Evolutionary conservation across 2,113 vertebrate genomes (phyloP), one percentile per base, ranked within the genome.

Genomic region (Oophaga pumilio): DNA sequence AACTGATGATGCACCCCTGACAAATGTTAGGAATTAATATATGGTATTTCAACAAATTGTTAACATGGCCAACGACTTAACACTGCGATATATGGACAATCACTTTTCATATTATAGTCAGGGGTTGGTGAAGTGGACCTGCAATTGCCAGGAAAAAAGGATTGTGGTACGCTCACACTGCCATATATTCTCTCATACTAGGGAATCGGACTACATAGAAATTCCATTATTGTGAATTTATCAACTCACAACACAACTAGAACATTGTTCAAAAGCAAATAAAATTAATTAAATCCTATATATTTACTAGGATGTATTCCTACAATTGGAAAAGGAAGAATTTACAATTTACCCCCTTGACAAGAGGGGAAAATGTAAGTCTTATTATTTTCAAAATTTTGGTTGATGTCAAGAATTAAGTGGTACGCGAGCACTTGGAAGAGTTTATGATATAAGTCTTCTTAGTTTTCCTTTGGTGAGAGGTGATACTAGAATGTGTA

Each of bases 381-480:
- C 28, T 73, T 18, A 73, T 73, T 74, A 74, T 74, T 74, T 50
- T 74, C 8, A 50, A 20, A 43, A 49, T 74, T 74, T 50, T 74
- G 71, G 6, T 33, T 17, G 7, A 18, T 14, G 17, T 73, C 69
- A 43, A 73, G 74, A 77, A 53, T 79, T 26, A 26, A 80, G 56
- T 4, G 7, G 49, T 24, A 57, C 26, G 53, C 6, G 24, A 79
- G 57, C n/a, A 59, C 77, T 57, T 79, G 18, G 77, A 59, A 24
- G 28, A 73, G 69, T 73, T 73, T 73, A 59, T 60, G 53, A 28
- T 33, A 60, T 33, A 9, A 33, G 4, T 33, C 22, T 80, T 56
- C 56, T 80, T 80, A 43, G 20, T 80, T 20, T 22, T 80, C 33
- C 57, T 59, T 80, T 57, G 56, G 56, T 60, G 56, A 60, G 78